Evolutionary conservation across 2,888 invertebrate species (phyloP), one percentile per base, ranked within the genome.

Genomic region (Chesias legatella): DNA sequence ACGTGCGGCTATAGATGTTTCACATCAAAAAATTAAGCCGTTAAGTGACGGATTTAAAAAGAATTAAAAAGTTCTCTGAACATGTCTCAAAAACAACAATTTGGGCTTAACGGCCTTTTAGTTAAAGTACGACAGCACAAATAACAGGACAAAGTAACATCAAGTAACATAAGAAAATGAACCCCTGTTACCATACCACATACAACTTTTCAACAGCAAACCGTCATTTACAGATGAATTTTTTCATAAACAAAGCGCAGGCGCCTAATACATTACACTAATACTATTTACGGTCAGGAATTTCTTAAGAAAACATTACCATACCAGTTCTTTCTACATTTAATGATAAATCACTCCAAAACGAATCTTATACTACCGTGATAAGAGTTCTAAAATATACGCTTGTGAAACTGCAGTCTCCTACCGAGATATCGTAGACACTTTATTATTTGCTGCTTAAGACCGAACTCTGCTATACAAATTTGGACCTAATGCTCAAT

Each of bases 221-320:
- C 40, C 43, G 33, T 33, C 34, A 44, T 47, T 39, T 17, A 3
- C 13, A 41, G 35, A 36, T 42, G 24, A 33, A 49, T 48, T 45
- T 39, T 44, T 44, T 30, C 23, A 45, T 43, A 52, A 51, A 53
- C 47, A 42, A 51, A 56, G 63, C 68, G 65, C 67, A 54, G 61
- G 63, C 66, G 66, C 61, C 65, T 59, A 62, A 67, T 73, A 72
- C 65, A 64, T 71, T 67, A 68, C 65, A 61, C 70, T 62, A 63
- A 63, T 58, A 64, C 82, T 83, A 84, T 83, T 79, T 81, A 83
- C 74, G 79, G 82, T 63, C 65, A 72, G 71, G 83, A 83, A 85
- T 85, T 78, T 72, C 72, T 76, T 75, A 81, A 72, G 76, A 78
- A 75, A 80, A 84, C 76, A 81, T 61, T 63, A 69, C 63, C 56